Conservation (phyloP, 2,113 vertebrate species). For the Dascyllus trimaculatus region DNA sequence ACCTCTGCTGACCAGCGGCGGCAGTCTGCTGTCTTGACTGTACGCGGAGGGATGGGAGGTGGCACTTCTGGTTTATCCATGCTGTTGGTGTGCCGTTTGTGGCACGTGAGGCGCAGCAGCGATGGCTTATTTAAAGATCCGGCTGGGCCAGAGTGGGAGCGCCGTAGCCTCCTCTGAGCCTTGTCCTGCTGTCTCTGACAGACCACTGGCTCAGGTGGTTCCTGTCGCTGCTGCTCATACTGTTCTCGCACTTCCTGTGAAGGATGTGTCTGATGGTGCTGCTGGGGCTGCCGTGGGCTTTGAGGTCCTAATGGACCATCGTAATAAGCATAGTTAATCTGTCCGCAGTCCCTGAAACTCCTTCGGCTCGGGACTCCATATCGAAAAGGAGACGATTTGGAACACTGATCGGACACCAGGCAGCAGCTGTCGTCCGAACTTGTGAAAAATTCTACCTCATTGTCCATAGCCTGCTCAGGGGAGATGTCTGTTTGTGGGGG, state of each 20-base stretch:
- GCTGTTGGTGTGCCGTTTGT: constrained; percentile 80
- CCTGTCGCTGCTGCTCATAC: constrained; percentile 56
- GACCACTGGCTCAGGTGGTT: constrained; percentile 48
- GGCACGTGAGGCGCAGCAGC: constrained; percentile 80
- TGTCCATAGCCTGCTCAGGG: constrained; percentile 88
- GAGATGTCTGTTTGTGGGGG: constrained; percentile 82
- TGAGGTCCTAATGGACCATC: constrained; percentile 83
- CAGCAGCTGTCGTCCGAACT: constrained; percentile 89
- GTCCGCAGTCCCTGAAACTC: constrained; percentile 92
- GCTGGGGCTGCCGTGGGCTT: constrained; percentile 45
- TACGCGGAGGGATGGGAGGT: constrained; percentile 94
- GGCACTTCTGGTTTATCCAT: constrained; percentile 91
- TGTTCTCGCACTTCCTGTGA: constrained; percentile 64
- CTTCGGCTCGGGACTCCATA: constrained; percentile 81
- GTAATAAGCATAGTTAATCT: constrained; percentile 95
- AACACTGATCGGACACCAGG: constrained; percentile 85
- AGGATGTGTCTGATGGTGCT: constrained; percentile 47
- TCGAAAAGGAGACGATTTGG: constrained; percentile 82
- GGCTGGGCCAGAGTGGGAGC: constrained; percentile 94
- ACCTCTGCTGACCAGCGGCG: constrained; percentile 97
- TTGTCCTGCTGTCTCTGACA: constrained; percentile 82
- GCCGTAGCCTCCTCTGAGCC: constrained; percentile 88
- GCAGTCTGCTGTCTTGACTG: constrained; percentile 86
- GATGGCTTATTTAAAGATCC: constrained; percentile 93
- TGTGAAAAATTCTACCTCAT: constrained; percentile 91